A percentile compares a stretch with the other conserved stretches of the same genome.
Conservation (phyloP, 2,113 vertebrate species). For the Leptodactylus fuscus region DNA sequence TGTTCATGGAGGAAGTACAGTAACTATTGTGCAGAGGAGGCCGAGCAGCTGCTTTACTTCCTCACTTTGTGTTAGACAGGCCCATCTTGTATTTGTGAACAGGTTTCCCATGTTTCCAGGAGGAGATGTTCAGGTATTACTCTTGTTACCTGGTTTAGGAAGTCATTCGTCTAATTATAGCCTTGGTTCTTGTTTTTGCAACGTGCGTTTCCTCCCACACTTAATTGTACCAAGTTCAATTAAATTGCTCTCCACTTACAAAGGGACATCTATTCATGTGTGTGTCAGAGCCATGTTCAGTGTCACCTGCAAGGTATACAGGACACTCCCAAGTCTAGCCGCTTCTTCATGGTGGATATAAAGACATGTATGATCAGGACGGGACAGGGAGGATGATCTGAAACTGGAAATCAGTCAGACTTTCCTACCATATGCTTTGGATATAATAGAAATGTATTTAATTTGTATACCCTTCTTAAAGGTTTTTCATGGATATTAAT, state of each 20-base stretch:
- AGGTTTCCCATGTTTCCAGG: neutral
- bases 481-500: no score
- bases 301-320: neutral
- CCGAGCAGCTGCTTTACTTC: neutral
- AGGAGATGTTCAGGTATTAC: neutral
- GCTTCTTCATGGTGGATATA: no score
- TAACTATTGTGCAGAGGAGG: neutral
- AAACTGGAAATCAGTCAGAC: no score
- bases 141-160: neutral
- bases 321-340: no score
- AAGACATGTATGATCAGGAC: no score
- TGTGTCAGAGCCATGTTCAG: neutral
- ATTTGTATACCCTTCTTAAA: no score
- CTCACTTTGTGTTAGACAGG: neutral
- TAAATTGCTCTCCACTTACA: neutral
- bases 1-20: slow-evolving; percentile 26
- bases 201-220: neutral
- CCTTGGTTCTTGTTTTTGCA: neutral
- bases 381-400: no score
- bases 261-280: neutral
- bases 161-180: slow-evolving; percentile 10
- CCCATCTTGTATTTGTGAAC: neutral
- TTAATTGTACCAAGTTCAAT: neutral
- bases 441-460: no score
- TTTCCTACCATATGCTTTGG: no score